Percentiles rank a stretch among this genome's conserved stretches.
Conservation (phyloP, 1,140 invertebrate species). For the Dryas iulia region DNA sequence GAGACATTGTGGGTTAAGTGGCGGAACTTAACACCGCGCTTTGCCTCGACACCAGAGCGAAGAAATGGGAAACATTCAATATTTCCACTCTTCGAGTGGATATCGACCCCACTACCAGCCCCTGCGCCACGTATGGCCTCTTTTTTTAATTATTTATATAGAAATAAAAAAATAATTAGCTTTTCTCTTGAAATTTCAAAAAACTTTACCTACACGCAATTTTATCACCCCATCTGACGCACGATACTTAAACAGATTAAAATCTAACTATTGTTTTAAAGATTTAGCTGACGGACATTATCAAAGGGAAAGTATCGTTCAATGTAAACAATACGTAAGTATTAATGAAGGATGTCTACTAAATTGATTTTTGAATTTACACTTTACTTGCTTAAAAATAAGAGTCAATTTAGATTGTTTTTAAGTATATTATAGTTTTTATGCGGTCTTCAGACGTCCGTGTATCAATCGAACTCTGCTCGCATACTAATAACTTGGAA, state of each 20-base stretch:
- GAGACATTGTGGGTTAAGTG: too few species aligned
- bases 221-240: too few species aligned
- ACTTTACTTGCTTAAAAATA: background rate
- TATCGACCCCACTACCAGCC: too few species aligned
- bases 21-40: too few species aligned
- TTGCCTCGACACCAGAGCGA: too few species aligned
- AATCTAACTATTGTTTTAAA: slow-evolving; percentile 15
- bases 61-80: too few species aligned
- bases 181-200: too few species aligned
- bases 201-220: too few species aligned
- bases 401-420: background rate
- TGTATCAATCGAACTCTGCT: slow-evolving; percentile 32
- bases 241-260: background rate
- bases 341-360: slow-evolving; percentile 5
- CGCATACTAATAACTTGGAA: slow-evolving; percentile 36
- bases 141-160: too few species aligned
- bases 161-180: too few species aligned
- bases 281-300: slow-evolving; percentile 18
- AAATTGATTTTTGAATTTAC: background rate
- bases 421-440: background rate
- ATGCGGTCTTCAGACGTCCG: slow-evolving; percentile 20
- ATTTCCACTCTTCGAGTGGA: too few species aligned
- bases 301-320: slow-evolving; percentile 31
- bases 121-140: too few species aligned
- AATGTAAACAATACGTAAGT: slow-evolving; percentile 31